These are phyloP conservation scores for Teleiodes luculella DNA, from an alignment of 2,888 invertebrate species.

Conservation along the genomic window DNA sequence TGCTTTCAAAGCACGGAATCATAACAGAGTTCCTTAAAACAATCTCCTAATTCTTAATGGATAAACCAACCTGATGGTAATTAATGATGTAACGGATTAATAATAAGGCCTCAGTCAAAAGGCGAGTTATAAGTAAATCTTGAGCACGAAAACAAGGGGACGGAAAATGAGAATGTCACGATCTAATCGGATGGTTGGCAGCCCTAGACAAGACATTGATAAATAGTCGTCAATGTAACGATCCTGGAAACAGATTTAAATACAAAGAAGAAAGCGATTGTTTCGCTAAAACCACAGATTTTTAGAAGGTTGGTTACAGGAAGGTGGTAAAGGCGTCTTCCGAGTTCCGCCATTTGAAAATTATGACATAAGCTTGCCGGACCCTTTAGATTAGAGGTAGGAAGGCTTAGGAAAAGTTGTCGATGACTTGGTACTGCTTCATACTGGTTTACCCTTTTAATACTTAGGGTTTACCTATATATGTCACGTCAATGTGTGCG, in stretches of 20 bases:
- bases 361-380: no score
- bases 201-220: conserved; percentile 62
- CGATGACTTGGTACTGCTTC: no score
- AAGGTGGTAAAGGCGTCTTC: no score
- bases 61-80: conserved; percentile 45
- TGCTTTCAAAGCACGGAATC: no score
- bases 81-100: conserved; percentile 67
- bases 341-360: no score
- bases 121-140: conserved; percentile 70
- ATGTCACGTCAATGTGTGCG: no score
- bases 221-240: conserved; percentile 53
- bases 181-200: conserved; percentile 66
- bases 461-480: no score
- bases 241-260: conserved; percentile 14
- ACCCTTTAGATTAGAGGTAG: no score
- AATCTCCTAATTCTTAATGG: conserved; percentile 12
- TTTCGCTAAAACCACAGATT: background rate
- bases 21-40: background rate
- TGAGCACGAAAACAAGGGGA: conserved; percentile 39
- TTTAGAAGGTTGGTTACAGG: no score
- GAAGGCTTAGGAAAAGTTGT: no score
- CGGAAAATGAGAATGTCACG: conserved; percentile 68
- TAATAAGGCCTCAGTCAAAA: conserved; percentile 59
- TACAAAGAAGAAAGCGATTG: background rate
- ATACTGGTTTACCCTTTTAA: no score